These are phyloP conservation scores for Caligus rogercresseyi DNA, from an alignment of 1,140 invertebrate genomes.

Conservation along the genomic window DNA sequence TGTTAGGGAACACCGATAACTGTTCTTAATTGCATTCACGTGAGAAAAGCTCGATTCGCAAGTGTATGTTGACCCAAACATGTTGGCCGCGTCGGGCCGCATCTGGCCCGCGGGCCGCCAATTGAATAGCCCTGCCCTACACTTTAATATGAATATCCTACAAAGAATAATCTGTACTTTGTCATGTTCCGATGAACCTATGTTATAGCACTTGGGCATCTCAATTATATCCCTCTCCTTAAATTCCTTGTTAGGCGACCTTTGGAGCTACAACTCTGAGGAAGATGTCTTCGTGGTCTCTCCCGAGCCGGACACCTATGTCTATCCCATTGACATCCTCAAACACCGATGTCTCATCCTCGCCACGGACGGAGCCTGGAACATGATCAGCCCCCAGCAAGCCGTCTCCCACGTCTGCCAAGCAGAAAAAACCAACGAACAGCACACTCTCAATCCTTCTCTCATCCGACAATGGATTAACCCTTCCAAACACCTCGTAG, in stretches of 20 bases:
- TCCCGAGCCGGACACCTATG: conserved; percentile 86
- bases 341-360: conserved; percentile 71
- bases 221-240: too few species aligned
- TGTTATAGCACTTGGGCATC: too few species aligned
- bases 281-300: conserved; percentile 82
- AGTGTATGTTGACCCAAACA: too few species aligned
- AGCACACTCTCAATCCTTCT: conserved; percentile 27
- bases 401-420: conserved; percentile 65
- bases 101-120: too few species aligned
- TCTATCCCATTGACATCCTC: conserved; percentile 61
- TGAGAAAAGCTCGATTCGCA: too few species aligned
- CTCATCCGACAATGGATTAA: conserved; percentile 45
- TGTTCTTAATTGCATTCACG: too few species aligned
- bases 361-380: conserved; percentile 91
- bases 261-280: conserved; percentile 88
- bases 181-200: too few species aligned
- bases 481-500: conserved; percentile 73
- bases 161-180: too few species aligned
- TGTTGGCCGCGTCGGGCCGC: too few species aligned
- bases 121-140: too few species aligned
- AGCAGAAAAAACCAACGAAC: conserved; percentile 60
- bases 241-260: conserved; percentile 44
- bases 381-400: conserved; percentile 59
- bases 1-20: too few species aligned
- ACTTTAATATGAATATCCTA: too few species aligned